Conservation (phyloP, 1,140 invertebrate genomes). For the Thrips palmi region DNA sequence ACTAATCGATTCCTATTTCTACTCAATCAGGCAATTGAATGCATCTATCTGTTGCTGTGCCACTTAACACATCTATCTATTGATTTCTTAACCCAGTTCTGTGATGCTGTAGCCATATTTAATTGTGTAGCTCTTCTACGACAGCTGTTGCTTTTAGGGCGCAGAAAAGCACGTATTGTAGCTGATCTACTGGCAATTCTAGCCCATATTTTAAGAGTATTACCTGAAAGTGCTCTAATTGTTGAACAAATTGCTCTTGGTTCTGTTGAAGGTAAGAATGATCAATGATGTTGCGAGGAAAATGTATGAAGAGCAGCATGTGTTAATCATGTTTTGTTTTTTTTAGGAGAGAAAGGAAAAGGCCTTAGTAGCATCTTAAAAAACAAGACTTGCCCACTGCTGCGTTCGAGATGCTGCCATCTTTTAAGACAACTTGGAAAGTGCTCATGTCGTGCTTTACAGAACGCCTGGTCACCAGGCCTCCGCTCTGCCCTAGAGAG, state of each 20-base stretch:
- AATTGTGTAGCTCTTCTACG: conserved; percentile 19
- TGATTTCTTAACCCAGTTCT: conserved; percentile 55
- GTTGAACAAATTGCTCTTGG: conserved; percentile 50
- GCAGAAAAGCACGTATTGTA: conserved; percentile 36
- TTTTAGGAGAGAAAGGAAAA: not conserved
- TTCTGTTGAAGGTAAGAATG: conserved; percentile 17
- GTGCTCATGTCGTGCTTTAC: not conserved
- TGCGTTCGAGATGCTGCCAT: not conserved
- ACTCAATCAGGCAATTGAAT: conserved; percentile 28
- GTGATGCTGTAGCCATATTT: conserved; percentile 46
- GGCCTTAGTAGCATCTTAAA: not conserved
- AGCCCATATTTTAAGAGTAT: conserved; percentile 48
- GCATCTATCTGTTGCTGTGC: conserved; percentile 45
- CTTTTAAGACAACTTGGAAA: not conserved
- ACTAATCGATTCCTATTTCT: not conserved
- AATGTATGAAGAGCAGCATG: too few relatives aligned
- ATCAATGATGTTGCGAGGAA: too few relatives aligned
- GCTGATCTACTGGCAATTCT: conserved; percentile 48
- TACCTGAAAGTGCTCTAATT: conserved; percentile 52
- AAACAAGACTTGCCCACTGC: not conserved
- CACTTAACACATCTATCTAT: conserved; percentile 48
- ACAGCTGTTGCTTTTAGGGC: conserved; percentile 31
- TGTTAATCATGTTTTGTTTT: too few relatives aligned
- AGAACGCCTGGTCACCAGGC: not conserved
- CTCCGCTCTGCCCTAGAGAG: not conserved